Evolutionary conservation across 2,888 invertebrate species (phyloP).

Genomic region (Apodemia mormo): DNA sequence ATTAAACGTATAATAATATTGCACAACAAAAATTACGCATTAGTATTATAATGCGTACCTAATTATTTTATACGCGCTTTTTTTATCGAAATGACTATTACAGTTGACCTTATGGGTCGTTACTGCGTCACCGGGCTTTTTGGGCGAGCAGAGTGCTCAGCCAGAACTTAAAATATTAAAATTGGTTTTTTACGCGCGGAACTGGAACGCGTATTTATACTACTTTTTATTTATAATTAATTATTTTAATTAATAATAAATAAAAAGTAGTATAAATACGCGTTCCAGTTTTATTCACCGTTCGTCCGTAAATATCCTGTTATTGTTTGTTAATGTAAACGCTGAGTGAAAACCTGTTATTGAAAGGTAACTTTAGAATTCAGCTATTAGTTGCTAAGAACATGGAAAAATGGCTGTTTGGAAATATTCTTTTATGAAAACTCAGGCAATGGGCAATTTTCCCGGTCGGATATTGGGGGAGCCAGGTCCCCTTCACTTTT

Average conservation of each 20-base stretch:
- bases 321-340: slow-evolving; percentile 19
- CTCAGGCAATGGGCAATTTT: slow-evolving; percentile 53
- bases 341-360: slow-evolving; percentile 7
- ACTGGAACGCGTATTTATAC: no score
- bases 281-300: neutral
- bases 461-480: slow-evolving; percentile 56
- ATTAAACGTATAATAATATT: neutral
- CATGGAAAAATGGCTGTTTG: slow-evolving; percentile 26
- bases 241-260: no score
- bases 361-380: slow-evolving; percentile 24
- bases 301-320: slow-evolving; percentile 20
- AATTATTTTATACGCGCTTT: no score
- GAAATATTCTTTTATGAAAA: slow-evolving; percentile 34
- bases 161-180: no score
- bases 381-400: slow-evolving; percentile 30
- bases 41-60: no score
- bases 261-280: neutral
- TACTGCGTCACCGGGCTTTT: no score
- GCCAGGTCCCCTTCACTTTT: slow-evolving; percentile 59
- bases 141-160: no score
- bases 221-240: no score
- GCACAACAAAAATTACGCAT: slow-evolving; percentile 7
- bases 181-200: no score
- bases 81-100: no score
- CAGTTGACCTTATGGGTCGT: no score